These are phyloP conservation scores for Crioceris asparagi DNA, from an alignment of 2,888 invertebrate genomes.

Conservation along the genomic window DNA sequence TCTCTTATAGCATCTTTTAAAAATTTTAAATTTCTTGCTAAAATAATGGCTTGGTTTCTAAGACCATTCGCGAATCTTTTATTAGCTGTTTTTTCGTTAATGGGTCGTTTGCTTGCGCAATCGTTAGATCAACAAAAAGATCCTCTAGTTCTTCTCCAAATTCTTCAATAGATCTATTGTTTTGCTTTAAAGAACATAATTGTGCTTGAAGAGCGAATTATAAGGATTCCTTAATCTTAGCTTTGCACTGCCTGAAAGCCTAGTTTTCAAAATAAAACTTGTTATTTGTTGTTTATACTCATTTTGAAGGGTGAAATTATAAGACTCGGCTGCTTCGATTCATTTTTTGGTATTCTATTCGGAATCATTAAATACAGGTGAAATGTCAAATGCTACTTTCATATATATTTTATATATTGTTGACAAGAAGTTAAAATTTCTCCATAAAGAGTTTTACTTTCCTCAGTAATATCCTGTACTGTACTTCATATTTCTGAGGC, in stretches of 20 bases:
- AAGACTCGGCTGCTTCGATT: conserved; percentile 19
- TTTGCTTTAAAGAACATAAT: conserved; percentile 11
- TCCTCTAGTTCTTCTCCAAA: conserved; percentile 14
- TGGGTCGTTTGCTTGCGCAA: conserved; percentile 14
- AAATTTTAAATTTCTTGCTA: conserved; percentile 9
- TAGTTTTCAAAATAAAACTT: conserved; percentile 16
- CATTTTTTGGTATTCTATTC: conserved; percentile 17
- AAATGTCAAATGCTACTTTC: conserved; percentile 13
- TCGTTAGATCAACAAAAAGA: conserved; percentile 13
- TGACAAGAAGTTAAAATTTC: background rate
- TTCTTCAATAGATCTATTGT: conserved; percentile 10
- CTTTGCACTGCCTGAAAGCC: conserved; percentile 12
- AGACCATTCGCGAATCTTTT: conserved; percentile 17
- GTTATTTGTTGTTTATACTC: conserved; percentile 16
- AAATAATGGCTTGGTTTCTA: conserved; percentile 9
- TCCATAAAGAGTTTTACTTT: background rate
- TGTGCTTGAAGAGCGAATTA: conserved; percentile 8
- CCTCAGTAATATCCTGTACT: background rate
- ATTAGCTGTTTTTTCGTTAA: conserved; percentile 18
- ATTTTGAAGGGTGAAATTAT: conserved; percentile 13
- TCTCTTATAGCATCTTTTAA: conserved; percentile 9
- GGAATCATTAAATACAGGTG: conserved; percentile 14
- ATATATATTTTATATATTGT: conserved; percentile 15
- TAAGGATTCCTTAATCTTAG: conserved; percentile 11
- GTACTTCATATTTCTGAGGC: background rate